Evolutionary conservation across 2,797 vertebrate species (phyloP).

Genomic region (Onychomys torridus): DNA sequence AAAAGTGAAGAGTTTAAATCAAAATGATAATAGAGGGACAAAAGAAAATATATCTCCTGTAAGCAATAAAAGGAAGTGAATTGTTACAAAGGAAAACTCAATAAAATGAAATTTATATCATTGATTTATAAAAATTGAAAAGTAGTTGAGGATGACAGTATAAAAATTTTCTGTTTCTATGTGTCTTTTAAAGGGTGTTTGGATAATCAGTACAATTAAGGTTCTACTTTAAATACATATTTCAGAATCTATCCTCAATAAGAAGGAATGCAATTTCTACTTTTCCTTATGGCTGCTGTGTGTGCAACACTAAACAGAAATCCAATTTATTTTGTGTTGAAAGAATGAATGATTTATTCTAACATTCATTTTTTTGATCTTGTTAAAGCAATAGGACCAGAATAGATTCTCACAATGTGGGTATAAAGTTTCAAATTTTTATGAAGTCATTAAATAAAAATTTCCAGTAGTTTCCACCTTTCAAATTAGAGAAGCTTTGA

Average conservation of each 20-base stretch:
- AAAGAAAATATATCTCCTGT: slow-evolving; percentile 42
- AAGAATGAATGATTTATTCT: slow-evolving; percentile 24
- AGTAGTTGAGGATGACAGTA: not conserved
- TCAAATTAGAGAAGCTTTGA: not conserved
- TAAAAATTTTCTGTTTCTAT: slow-evolving; percentile 9
- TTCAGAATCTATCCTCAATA: not conserved
- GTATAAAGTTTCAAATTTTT: slow-evolving; percentile 16
- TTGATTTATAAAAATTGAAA: slow-evolving; percentile 34
- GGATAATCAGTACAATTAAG: not conserved
- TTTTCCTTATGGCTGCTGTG: slow-evolving; percentile 20
- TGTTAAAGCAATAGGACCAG: not conserved
- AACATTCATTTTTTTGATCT: slow-evolving; percentile 38
- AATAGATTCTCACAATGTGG: not conserved
- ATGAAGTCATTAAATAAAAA: not conserved
- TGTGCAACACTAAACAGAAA: slow-evolving; percentile 13
- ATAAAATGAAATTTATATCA: slow-evolving; percentile 32
- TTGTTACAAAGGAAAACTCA: not conserved
- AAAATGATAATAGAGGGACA: slow-evolving; percentile 63
- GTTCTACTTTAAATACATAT: not conserved
- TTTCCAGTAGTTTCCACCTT: not conserved
- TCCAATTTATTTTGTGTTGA: not conserved
- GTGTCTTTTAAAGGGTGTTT: not conserved
- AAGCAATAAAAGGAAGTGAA: not conserved
- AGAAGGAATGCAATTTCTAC: not conserved
- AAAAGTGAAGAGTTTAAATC: slow-evolving; percentile 68